Percentiles rank a stretch among this genome's conserved stretches.
Evolutionary conservation across 2,113 vertebrate species (phyloP).

Genomic region (Haliaeetus leucogaster): DNA sequence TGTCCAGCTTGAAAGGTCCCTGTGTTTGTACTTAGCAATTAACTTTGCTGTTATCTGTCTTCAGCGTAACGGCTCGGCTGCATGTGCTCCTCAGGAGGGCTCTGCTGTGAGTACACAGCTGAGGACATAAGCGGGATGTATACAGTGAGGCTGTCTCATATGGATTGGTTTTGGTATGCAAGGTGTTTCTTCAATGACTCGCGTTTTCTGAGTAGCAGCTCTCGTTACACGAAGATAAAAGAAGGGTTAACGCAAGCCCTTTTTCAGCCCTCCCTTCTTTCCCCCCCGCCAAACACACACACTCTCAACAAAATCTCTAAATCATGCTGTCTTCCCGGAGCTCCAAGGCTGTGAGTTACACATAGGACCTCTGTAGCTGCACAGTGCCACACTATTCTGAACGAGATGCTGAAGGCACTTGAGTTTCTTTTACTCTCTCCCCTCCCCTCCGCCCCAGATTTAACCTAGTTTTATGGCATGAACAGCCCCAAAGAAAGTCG

Average conservation of each 20-base stretch:
- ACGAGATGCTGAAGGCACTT: slow-evolving; percentile 62
- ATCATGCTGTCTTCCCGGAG: slow-evolving; percentile 23
- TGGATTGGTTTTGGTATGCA: neutral
- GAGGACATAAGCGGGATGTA: neutral
- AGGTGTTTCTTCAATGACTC: neutral
- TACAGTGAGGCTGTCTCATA: neutral
- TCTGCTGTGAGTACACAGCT: neutral
- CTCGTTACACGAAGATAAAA: neutral
- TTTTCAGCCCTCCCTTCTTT: neutral
- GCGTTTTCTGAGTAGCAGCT: neutral
- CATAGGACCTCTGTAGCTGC: slow-evolving; percentile 50
- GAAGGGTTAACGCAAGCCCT: slow-evolving; percentile 32
- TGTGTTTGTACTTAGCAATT: slow-evolving; percentile 1
- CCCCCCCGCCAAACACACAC: neutral
- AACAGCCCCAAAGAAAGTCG: slow-evolving; percentile 66
- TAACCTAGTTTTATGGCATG: slow-evolving; percentile 71
- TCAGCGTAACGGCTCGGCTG: neutral
- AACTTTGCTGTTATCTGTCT: neutral
- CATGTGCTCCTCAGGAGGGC: neutral
- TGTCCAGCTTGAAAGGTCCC: slow-evolving; percentile 34
- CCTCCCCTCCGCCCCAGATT: slow-evolving; percentile 61
- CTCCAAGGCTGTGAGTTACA: slow-evolving; percentile 21
- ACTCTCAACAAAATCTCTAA: slow-evolving; percentile 40
- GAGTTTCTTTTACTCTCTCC: slow-evolving; percentile 60
- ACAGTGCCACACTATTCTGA: slow-evolving; percentile 58